Conservation (phyloP, 2,888 invertebrate genomes). For the Cyclophora punctaria region DNA sequence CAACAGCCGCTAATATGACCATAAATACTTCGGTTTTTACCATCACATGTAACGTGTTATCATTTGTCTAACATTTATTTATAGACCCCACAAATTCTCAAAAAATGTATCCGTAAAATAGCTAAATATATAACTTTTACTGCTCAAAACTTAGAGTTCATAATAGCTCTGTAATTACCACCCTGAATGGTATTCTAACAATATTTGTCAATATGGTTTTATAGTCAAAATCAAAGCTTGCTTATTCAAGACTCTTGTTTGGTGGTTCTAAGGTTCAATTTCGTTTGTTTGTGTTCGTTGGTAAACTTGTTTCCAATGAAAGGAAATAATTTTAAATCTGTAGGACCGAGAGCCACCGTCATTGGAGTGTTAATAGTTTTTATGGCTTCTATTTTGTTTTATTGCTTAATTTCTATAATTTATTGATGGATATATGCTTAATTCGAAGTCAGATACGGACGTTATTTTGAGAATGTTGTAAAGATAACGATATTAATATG, state of each 20-base stretch:
- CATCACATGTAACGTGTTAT: slow-evolving; percentile 29
- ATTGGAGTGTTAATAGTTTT: slow-evolving; percentile 64
- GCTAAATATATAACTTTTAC: slow-evolving; percentile 18
- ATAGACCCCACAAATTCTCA: slow-evolving; percentile 63
- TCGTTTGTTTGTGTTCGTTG: not conserved
- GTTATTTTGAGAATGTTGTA: too few relatives aligned
- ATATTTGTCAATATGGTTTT: slow-evolving; percentile 7
- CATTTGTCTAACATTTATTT: slow-evolving; percentile 73
- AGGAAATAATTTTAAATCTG: slow-evolving; percentile 61
- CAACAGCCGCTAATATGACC: too few relatives aligned
- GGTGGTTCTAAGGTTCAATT: not conserved
- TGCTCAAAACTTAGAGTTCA: slow-evolving; percentile 11
- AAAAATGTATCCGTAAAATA: slow-evolving; percentile 10
- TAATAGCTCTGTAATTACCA: slow-evolving; percentile 10
- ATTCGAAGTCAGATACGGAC: too few relatives aligned
- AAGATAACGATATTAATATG: too few relatives aligned
- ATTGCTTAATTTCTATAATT: slow-evolving; percentile 33
- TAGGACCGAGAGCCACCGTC: slow-evolving; percentile 52
- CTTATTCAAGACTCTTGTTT: too few relatives aligned
- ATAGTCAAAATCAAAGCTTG: too few relatives aligned
- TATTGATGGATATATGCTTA: slow-evolving; percentile 1
- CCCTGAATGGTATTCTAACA: too few relatives aligned
- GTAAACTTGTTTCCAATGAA: slow-evolving; percentile 29
- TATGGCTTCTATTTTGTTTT: slow-evolving; percentile 27
- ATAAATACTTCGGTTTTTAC: too few relatives aligned